Conservation (phyloP, 2,113 vertebrate genomes). For the Pygoscelis adeliae region DNA sequence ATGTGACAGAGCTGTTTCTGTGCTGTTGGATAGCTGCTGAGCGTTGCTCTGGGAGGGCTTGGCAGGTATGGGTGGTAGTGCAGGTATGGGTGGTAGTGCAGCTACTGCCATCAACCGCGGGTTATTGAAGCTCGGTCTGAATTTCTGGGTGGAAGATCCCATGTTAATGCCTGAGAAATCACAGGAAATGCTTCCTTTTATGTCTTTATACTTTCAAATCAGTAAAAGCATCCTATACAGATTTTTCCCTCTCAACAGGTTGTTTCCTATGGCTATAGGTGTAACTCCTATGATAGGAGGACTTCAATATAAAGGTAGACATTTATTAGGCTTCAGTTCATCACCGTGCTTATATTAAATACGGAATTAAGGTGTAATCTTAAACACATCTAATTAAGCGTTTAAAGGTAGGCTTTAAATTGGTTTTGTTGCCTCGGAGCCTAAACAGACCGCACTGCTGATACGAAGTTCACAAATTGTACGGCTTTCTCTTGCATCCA, state of each 20-base stretch:
- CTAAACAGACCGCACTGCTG: neutral
- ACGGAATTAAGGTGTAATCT: neutral
- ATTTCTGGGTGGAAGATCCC: neutral
- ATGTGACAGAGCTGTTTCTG: accelerated
- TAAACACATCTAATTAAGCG: neutral
- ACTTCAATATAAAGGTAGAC: accelerated
- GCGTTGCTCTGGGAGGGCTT: neutral
- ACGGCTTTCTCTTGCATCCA: neutral
- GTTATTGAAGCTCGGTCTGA: neutral
- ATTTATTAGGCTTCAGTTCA: neutral
- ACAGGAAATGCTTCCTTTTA: neutral
- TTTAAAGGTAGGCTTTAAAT: neutral
- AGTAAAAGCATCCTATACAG: neutral
- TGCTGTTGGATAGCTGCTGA: neutral
- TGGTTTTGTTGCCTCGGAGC: neutral
- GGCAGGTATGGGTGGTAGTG: neutral
- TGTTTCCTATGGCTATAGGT: too few relatives aligned
- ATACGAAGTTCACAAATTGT: neutral
- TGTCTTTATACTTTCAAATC: neutral
- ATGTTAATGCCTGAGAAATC: neutral
- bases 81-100: neutral
- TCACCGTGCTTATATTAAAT: neutral
- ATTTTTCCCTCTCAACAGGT: neutral
- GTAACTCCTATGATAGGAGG: neutral
- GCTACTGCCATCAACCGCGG: accelerated